These are phyloP conservation scores for Drosophila limbata DNA, from an alignment of 2,888 invertebrate species.

Conservation along the genomic window DNA sequence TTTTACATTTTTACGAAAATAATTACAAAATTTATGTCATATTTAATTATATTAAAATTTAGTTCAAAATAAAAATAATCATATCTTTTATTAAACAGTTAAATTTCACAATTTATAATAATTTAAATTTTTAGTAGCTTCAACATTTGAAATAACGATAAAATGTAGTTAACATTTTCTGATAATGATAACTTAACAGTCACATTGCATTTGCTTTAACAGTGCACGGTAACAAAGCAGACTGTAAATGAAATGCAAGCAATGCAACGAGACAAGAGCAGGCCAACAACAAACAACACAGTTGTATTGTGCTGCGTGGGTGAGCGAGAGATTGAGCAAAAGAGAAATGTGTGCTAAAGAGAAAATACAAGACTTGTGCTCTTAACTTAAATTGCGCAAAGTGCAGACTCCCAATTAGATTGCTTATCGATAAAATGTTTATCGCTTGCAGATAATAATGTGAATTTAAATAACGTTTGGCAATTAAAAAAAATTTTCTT, in stretches of 20 bases:
- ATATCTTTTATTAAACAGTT: background rate
- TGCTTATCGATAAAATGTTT: constrained; percentile 37
- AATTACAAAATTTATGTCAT: background rate
- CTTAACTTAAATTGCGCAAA: constrained; percentile 25
- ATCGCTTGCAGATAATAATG: constrained; percentile 11
- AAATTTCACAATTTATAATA: background rate
- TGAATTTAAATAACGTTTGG: background rate
- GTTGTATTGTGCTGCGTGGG: constrained; percentile 39
- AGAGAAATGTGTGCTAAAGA: constrained; percentile 43
- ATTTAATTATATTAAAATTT: background rate
- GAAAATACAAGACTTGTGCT: constrained; percentile 20
- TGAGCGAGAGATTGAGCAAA: constrained; percentile 22
- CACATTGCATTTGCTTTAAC: constrained; percentile 11
- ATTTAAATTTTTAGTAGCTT: no score
- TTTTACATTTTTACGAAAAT: no score
- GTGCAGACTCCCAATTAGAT: constrained; percentile 40
- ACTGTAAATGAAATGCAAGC: constrained; percentile 19
- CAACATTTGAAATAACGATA: constrained; percentile 38
- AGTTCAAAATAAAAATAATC: background rate
- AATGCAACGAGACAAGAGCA: constrained; percentile 49
- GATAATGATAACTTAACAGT: background rate
- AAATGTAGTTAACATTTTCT: constrained; percentile 13
- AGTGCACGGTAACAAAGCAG: constrained; percentile 7
- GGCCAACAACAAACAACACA: background rate
- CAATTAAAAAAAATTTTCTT: no score